These are phyloP conservation scores for Parambassis ranga DNA, from an alignment of 2,797 vertebrate genomes.

Conservation along the genomic window DNA sequence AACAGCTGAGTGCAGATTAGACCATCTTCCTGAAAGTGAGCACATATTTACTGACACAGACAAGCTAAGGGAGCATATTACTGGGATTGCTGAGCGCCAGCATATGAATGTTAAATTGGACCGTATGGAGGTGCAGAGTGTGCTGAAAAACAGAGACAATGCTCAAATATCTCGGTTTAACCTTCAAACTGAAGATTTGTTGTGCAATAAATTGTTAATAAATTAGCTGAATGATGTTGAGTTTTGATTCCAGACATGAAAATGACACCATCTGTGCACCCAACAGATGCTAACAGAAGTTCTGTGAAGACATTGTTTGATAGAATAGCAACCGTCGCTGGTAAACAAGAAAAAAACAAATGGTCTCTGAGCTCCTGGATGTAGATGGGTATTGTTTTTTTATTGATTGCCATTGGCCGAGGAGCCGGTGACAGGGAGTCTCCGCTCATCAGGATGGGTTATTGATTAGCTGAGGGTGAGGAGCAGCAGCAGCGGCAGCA, in stretches of 20 bases:
- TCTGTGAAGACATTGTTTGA: constrained; percentile 75
- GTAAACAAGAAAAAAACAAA: constrained; percentile 74
- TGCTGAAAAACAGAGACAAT: constrained; percentile 19
- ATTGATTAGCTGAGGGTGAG: constrained; percentile 53
- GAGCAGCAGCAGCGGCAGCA: background rate
- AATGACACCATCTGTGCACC: constrained; percentile 73
- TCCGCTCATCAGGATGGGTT: constrained; percentile 76
- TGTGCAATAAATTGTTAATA: constrained; percentile 1
- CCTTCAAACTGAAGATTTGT: constrained; percentile 16
- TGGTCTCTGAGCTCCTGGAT: constrained; percentile 72
- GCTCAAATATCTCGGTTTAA: no score
- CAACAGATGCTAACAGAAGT: constrained; percentile 66
- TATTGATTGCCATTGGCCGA: constrained; percentile 84
- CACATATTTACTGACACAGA: constrained; percentile 70
- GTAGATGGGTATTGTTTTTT: constrained; percentile 83
- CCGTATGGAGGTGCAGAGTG: constrained; percentile 29
- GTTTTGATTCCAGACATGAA: constrained; percentile 45
- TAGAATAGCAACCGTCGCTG: constrained; percentile 71
- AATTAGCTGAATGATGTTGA: constrained; percentile 15
- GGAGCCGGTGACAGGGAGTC: constrained; percentile 74
- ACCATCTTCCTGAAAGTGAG: constrained; percentile 65
- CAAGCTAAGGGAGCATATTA: constrained; percentile 43
- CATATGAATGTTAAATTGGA: constrained; percentile 58
- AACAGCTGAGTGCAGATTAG: constrained; percentile 72
- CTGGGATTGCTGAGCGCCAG: constrained; percentile 47